Evolutionary conservation across 2,888 invertebrate species (phyloP), one percentile per base, ranked within the genome.

Genomic region (Campoplex nolae): DNA sequence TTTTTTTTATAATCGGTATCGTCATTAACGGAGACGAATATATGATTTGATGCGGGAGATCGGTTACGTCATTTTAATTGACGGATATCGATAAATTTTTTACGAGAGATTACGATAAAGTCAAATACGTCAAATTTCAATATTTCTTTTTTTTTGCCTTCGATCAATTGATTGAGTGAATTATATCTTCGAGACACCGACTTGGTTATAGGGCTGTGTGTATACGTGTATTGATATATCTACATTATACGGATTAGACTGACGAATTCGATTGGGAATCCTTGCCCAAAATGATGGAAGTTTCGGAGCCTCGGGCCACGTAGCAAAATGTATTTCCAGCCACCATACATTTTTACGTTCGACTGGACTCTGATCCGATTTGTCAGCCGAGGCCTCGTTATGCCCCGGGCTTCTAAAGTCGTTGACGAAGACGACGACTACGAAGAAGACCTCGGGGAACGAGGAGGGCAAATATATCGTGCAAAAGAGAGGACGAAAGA

Each of bases 331-430:
- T 87, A 87, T 82, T 79, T 71, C 42, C 75, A 70, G 78, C 45
- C 78, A 78, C 74, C 78, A 87, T 84, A 56, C 65, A 86, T 87
- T 88, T 88, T 89, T 88, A 80, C 89, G 83, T 86, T 86, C 71
- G 85, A 88, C 79, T 88, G 88, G 88, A 86, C 85, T 74, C 89
- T 88, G 88, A 89, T 89, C 88, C 88, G 88, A 89, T 89, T 89
- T 88, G 88, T 89, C 87, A 88, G 88, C 54, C 84, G 86, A 85
- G 71, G 86, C 73, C 84, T 89, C 85, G 88, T 87, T 88, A 88
- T 85, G 81, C 87, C 85, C 70, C 78, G 75, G 80, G 83, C 73
- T 80, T 58, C 54, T 77, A 56, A 58, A 70, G 51, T 62, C 58
- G 18, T 45, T 65, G 18, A 28, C 73, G 76, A 28, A 71, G 75